phyloP scores from a whole-genome alignment of 2,888 invertebrate genomes.

The Acanthosepion pharaonis region DNA sequence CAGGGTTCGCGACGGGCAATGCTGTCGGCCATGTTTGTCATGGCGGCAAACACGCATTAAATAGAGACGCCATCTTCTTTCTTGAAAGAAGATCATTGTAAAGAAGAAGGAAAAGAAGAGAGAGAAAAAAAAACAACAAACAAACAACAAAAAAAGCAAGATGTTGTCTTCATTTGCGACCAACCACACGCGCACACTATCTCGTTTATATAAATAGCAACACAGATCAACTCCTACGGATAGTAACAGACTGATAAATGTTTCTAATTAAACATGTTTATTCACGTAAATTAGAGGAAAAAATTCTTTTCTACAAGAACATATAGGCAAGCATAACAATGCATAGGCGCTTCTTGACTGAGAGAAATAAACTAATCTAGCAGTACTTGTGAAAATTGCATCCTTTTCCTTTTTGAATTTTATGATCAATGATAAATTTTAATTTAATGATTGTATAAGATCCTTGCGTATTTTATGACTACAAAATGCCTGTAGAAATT shows the following conservation, averaged over 20 bases:
- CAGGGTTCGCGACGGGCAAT: slow-evolving; percentile 33
- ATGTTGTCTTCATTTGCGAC: not conserved
- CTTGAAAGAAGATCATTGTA: not conserved
- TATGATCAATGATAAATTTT: no score
- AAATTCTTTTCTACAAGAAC: not conserved
- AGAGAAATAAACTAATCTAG: not conserved
- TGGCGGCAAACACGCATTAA: not conserved
- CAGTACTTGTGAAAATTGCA: no score
- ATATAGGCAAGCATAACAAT: not conserved
- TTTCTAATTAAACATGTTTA: not conserved
- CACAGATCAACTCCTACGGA: not conserved
- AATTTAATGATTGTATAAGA: no score
- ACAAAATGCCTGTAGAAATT: no score
- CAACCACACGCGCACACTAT: not conserved
- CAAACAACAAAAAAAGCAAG: no score
- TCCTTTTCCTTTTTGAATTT: no score
- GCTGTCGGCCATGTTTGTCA: slow-evolving; percentile 33
- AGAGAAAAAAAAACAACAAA: not conserved
- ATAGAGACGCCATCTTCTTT: slow-evolving; percentile 33
- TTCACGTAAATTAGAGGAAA: not conserved
- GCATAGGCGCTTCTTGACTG: not conserved
- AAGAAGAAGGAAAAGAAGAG: not conserved
- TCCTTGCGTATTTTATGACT: no score
- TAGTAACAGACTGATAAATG: not conserved
- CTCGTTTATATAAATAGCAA: not conserved